Percentiles rank a stretch among this genome's conserved stretches.
Conservation (phyloP, 2,113 vertebrate species). For the Daubentonia madagascariensis region DNA sequence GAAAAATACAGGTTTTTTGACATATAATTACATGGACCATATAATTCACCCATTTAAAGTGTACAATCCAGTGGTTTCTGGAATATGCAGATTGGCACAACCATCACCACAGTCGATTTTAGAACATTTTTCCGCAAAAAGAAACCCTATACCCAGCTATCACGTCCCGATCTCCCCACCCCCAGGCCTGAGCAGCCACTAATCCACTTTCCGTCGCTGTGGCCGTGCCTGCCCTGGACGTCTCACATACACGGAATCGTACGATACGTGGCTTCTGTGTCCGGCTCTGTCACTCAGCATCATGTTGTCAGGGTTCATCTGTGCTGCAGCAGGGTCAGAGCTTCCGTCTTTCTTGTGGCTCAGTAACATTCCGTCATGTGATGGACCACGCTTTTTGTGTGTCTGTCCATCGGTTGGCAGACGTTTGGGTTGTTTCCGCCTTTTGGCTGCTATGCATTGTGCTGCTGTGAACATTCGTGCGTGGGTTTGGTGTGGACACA, state of each 20-base stretch:
- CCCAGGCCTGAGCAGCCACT: accelerated
- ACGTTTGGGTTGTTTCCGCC: accelerated
- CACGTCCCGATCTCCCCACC: accelerated
- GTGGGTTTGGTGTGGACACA: too few relatives aligned
- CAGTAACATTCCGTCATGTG: accelerated
- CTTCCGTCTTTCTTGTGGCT: neutral
- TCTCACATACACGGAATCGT: accelerated
- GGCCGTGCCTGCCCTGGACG: neutral
- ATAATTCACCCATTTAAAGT: neutral
- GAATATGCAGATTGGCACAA: neutral
- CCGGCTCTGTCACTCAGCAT: neutral
- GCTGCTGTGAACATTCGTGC: neutral
- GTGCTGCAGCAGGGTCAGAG: accelerated
- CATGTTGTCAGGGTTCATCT: too few relatives aligned
- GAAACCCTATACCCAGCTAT: neutral
- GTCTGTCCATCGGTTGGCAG: accelerated
- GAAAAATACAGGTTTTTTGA: neutral
- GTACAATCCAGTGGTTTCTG: accelerated
- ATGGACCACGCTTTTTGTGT: accelerated
- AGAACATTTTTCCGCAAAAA: neutral
- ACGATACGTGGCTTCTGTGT: accelerated
- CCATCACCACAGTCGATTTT: neutral
- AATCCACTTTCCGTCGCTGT: too few relatives aligned
- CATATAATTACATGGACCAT: neutral
- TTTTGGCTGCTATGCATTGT: accelerated